Conservation (phyloP, 2,888 invertebrate species). For the Syrista parreyssii region DNA sequence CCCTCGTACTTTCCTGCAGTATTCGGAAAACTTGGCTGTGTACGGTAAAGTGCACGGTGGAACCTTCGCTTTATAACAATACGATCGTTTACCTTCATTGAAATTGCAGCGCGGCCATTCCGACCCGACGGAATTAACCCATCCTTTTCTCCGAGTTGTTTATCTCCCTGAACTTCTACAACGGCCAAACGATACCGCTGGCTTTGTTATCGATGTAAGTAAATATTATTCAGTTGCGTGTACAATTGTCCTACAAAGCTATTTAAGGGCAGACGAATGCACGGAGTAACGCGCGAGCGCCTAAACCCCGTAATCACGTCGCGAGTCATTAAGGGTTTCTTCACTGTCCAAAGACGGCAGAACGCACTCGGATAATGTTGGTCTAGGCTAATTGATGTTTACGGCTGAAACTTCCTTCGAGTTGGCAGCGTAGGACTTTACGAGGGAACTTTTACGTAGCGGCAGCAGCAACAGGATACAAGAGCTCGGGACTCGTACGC, state of each 20-base stretch:
- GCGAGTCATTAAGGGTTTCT: background rate
- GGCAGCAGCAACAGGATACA: background rate
- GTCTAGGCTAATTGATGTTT: background rate
- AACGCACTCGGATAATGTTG: background rate
- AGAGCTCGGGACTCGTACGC: background rate
- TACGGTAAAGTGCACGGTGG: too few species aligned
- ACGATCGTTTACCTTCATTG: background rate
- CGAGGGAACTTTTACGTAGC: background rate
- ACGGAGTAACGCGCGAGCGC: background rate
- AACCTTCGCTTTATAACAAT: background rate
- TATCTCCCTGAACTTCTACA: background rate
- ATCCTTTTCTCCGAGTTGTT: background rate
- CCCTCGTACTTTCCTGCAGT: background rate
- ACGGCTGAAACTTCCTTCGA: background rate
- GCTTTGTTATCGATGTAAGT: background rate
- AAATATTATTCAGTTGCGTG: background rate
- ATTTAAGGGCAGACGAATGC: background rate
- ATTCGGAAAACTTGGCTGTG: background rate
- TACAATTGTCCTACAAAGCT: background rate
- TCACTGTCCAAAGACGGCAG: background rate
- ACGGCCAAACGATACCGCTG: background rate
- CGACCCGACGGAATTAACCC: background rate
- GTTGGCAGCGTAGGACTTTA: background rate
- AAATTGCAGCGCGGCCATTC: background rate
- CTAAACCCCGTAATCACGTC: background rate